Percentiles rank a stretch among this genome's conserved stretches.
These are phyloP conservation scores for Bagarius yarrelli DNA, from an alignment of 2,113 vertebrate genomes.

Conservation along the genomic window DNA sequence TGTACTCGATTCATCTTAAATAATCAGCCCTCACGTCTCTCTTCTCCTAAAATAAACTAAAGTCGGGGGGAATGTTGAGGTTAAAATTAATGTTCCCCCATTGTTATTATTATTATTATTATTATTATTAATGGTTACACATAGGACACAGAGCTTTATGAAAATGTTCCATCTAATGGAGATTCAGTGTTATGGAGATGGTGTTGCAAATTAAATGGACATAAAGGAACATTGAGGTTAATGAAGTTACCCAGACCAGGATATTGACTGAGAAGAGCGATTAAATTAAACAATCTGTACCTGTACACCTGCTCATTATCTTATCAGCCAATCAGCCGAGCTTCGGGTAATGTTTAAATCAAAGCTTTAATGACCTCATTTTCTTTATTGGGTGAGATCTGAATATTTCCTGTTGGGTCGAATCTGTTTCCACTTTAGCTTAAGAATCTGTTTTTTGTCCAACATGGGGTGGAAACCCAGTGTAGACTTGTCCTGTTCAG, in stretches of 20 bases:
- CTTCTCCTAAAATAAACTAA: neutral
- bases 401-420: neutral
- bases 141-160: constrained; percentile 43
- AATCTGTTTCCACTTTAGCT: neutral
- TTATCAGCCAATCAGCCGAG: neutral
- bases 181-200: constrained; percentile 15
- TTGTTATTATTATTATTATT: neutral
- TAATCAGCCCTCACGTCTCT: neutral
- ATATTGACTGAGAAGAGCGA: constrained; percentile 50
- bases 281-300: neutral
- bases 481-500: neutral
- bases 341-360: neutral
- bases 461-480: neutral
- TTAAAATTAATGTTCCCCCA: neutral
- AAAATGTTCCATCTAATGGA: constrained; percentile 6
- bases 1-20: constrained; percentile 66
- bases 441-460: neutral
- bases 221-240: constrained; percentile 49
- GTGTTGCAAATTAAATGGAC: constrained; percentile 48
- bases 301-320: neutral
- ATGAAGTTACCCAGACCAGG: constrained; percentile 3
- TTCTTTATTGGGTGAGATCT: neutral
- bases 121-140: constrained; percentile 61
- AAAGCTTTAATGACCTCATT: neutral
- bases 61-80: neutral